phyloP scores from a whole-genome alignment of 2,888 invertebrate species.

The Nebria salina region DNA sequence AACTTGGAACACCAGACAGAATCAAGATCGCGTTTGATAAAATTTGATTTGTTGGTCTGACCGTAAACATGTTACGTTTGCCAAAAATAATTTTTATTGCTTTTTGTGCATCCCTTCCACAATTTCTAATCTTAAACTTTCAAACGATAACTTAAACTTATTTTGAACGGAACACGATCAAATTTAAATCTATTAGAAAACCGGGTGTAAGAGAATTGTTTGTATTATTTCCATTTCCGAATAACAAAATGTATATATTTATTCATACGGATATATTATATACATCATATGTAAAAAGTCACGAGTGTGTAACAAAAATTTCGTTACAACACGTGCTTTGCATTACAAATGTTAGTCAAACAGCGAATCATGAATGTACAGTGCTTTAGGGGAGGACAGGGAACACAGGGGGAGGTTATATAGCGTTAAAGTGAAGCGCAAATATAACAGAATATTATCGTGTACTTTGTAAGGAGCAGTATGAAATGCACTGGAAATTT shows the following conservation, averaged over 20 bases:
- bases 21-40: not conserved
- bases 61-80: not conserved
- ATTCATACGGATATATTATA: conserved; percentile 24
- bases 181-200: not conserved
- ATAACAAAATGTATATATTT: not conserved
- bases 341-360: conserved; percentile 23
- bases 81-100: not conserved
- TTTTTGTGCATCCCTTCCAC: not conserved
- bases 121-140: not conserved
- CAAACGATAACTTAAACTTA: not conserved
- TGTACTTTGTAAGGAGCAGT: conserved; percentile 18
- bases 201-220: not conserved
- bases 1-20: not conserved
- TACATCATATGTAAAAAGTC: conserved; percentile 24
- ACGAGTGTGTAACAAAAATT: conserved; percentile 30
- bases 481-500: conserved; percentile 20
- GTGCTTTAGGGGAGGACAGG: not conserved
- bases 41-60: not conserved
- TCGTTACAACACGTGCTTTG: conserved; percentile 22
- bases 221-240: not conserved
- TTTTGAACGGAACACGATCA: not conserved
- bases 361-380: not conserved
- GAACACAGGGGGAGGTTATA: not conserved
- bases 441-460: conserved; percentile 23
- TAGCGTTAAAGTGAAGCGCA: conserved; percentile 15